phyloP scores from a whole-genome alignment of 1,140 invertebrate genomes.

The Halictus rubicundus region DNA sequence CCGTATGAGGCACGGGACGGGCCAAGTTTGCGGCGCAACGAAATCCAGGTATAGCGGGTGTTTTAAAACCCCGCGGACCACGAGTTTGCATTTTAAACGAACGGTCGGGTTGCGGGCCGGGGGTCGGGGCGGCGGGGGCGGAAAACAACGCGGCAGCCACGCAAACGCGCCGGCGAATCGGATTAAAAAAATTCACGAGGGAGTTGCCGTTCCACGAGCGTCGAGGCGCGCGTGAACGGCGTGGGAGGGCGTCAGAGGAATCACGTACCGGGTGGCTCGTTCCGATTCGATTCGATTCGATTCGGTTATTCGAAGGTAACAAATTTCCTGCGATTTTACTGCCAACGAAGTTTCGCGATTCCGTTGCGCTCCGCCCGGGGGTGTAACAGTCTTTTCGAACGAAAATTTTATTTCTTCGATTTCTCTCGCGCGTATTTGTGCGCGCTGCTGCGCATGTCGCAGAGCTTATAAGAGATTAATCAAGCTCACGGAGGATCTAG shows the following conservation, averaged over 20 bases:
- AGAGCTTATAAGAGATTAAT: too few relatives aligned
- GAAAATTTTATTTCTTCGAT: too few relatives aligned
- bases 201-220: slow-evolving; percentile 45
- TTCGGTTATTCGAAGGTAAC: background rate
- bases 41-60: slow-evolving; percentile 58
- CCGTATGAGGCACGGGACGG: slow-evolving; percentile 44
- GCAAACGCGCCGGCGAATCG: slow-evolving; percentile 61
- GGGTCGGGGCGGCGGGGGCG: slow-evolving; percentile 8
- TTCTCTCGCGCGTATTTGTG: too few relatives aligned
- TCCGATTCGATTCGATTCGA: background rate
- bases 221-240: slow-evolving; percentile 46
- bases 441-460: too few relatives aligned
- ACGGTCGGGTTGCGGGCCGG: slow-evolving; percentile 17
- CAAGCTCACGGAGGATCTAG: too few relatives aligned
- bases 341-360: too few relatives aligned
- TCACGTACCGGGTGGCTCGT: slow-evolving; percentile 55
- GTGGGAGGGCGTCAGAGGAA: slow-evolving; percentile 39
- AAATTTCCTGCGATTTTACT: background rate
- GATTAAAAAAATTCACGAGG: slow-evolving; percentile 70
- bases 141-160: slow-evolving; percentile 58
- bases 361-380: too few relatives aligned
- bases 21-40: slow-evolving; percentile 59
- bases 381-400: too few relatives aligned
- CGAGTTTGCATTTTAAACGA: slow-evolving; percentile 71
- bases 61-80: slow-evolving; percentile 57